A percentile compares a stretch with the other conserved stretches of the same genome.
Conservation (phyloP, 2,797 vertebrate species). For the Alfaro cultratus region DNA sequence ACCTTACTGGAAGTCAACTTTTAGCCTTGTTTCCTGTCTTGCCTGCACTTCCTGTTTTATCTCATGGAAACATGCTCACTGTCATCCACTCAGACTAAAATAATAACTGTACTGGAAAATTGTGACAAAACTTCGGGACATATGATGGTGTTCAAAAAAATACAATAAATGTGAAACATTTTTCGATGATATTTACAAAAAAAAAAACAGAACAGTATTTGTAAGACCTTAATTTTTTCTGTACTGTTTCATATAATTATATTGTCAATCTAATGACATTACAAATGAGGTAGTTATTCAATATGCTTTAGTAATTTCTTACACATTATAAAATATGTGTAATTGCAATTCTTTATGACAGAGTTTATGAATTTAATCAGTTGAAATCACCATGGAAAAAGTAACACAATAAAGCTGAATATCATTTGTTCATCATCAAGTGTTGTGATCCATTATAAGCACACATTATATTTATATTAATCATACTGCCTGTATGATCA, state of each 20-base stretch:
- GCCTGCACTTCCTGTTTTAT: constrained; percentile 46
- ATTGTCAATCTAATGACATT: background rate
- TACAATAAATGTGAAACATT: background rate
- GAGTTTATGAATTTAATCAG: background rate
- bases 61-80: constrained; percentile 40
- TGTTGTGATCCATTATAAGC: background rate
- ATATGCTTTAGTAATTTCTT: background rate
- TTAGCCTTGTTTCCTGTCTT: constrained; percentile 45
- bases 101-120: background rate
- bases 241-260: background rate
- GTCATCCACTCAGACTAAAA: constrained; percentile 2
- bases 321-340: background rate
- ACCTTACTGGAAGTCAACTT: constrained; percentile 21
- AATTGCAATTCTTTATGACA: background rate
- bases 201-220: background rate
- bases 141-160: background rate
- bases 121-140: no score
- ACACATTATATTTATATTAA: background rate
- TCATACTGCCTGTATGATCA: background rate
- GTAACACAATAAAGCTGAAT: background rate
- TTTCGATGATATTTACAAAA: background rate
- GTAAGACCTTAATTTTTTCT: background rate
- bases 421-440: background rate
- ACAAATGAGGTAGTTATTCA: background rate
- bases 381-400: background rate